Base-by-base conservation (phyloP, 1,140 invertebrate genomes). In the Bathynomus jamesi region DNA sequence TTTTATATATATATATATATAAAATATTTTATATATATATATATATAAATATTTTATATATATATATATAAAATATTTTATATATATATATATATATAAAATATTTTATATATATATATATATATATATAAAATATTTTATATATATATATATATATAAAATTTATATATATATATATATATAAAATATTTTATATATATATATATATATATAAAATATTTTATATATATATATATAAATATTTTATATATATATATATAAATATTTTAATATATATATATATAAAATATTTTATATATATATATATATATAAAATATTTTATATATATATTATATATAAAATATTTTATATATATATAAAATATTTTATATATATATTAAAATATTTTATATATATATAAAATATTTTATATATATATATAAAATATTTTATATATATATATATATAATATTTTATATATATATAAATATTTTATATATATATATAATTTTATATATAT, bases 361-460 rank as follows among this genome's bases (percentile, higher is more conserved):
- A 40, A 40, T 40, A 17, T 40, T 40, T 40, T n/a, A n/a, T n/a
- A n/a, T 40, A 8, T 40, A 8, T 40, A 8, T 40, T 17, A 40
- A 40, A 17, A 40, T 40, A 40, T 8, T 40, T 8, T 40, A 40
- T 40, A 40, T 40, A 40, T 40, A 40, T 40, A 40, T 40, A 40
- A 8, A 40, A 8, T 8, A 8, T 8, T 40, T 8, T 40, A 67
- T 67, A 67, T 67, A 32, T 67, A 67, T 32, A 67, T 67, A 67
- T 67, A 32, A 29, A 65, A 13, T 29, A 29, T 29, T 27, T 29
- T 67, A 67, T 67, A 32, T 67, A 67, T 67, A 67, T 67, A 32
- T 67, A 32, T 67, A 67, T 67, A 67, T 32, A 67, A 29, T 29
- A 29, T 13, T 65, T 29, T 65, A 67, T 67, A 32, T 67, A 32